Percentiles rank a stretch among this genome's conserved stretches.
phyloP scores from a whole-genome alignment of 2,113 vertebrate genomes.

The Hippocampus comes region DNA sequence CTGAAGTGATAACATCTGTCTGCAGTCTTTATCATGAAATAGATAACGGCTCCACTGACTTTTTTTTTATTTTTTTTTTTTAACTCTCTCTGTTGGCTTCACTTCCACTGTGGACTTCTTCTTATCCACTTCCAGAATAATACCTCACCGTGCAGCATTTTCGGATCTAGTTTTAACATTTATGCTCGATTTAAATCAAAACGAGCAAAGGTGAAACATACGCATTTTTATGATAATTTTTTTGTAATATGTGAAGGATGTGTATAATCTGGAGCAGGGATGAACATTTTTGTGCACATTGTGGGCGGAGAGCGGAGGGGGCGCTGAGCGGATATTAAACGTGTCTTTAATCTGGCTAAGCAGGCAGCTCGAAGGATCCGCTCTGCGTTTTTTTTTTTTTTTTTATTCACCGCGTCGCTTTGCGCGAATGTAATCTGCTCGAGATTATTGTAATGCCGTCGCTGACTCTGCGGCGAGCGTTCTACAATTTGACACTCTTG shows the following conservation, averaged over 20 bases:
- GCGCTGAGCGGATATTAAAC: conserved; percentile 35
- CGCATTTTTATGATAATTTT: neutral
- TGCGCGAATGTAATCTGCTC: conserved; percentile 45
- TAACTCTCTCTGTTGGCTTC: neutral
- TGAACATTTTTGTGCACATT: conserved; percentile 28
- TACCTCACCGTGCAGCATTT: neutral
- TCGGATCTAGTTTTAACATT: neutral
- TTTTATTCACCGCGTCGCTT: conserved; percentile 31
- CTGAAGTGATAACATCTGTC: conserved; percentile 56
- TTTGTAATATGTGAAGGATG: neutral
- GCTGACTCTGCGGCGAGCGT: conserved; percentile 6
- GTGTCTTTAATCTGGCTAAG: conserved; percentile 59
- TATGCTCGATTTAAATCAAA: neutral
- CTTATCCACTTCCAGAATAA: neutral
- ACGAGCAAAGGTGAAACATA: neutral
- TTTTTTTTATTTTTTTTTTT: neutral
- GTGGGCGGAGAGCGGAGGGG: conserved; percentile 7
- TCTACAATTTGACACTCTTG: neutral
- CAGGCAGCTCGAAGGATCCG: conserved; percentile 49
- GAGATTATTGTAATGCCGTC: conserved; percentile 53
- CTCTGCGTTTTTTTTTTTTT: conserved; percentile 12
- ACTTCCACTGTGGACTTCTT: neutral
- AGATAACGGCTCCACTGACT: conserved; percentile 56
- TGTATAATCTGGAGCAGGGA: conserved; percentile 18
- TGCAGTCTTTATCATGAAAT: conserved; percentile 56